Evolutionary conservation across 2,888 invertebrate genomes (phyloP).

Genomic region (Onchidella celtica): DNA sequence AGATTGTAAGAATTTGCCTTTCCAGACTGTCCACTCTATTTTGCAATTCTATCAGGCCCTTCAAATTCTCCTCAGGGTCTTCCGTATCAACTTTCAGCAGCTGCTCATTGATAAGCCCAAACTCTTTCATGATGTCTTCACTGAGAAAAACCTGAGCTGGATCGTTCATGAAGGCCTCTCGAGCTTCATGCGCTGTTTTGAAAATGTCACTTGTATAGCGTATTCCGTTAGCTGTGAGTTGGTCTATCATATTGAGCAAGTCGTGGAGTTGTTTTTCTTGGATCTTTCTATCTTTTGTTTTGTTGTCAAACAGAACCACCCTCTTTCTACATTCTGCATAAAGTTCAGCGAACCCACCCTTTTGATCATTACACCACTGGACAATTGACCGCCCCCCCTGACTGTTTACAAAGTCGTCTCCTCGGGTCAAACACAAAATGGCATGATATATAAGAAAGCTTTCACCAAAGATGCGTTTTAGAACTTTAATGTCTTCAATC

Average conservation of each 20-base stretch:
- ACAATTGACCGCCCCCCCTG: neutral
- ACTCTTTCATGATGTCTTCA: neutral
- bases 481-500: neutral
- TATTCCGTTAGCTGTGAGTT: neutral
- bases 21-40: neutral
- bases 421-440: neutral
- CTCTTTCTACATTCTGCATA: neutral
- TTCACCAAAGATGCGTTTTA: neutral
- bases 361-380: no score
- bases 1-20: neutral
- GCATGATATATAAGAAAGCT: neutral
- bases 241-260: neutral
- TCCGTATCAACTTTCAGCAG: neutral
- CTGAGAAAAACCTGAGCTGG: neutral
- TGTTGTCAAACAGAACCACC: conserved; percentile 1
- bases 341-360: no score
- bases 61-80: neutral
- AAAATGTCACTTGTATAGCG: neutral
- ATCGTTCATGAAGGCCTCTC: neutral
- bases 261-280: neutral
- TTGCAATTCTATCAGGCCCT: neutral
- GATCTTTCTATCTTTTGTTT: neutral
- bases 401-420: neutral
- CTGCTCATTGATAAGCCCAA: neutral
- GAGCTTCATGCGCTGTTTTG: neutral